Base-by-base conservation (phyloP, 2,888 invertebrate genomes). In the Parnassius apollo region DNA sequence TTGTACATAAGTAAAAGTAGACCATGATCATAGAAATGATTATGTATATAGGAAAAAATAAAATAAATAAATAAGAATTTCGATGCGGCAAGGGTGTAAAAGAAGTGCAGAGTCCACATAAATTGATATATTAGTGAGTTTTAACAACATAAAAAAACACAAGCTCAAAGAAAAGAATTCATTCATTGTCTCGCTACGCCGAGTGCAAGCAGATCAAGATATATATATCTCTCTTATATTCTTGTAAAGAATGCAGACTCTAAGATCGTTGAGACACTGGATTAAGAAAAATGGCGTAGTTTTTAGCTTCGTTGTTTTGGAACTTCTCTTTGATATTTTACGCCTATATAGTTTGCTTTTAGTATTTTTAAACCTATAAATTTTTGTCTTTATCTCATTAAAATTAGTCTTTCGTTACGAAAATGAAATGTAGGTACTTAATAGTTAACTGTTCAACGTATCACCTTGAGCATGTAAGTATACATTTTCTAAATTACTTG, bases 161-260 rank as follows among this genome's bases (percentile, higher is more conserved):
- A 7, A 57, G 49, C 49, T 49, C 49, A 42, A 49, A 57, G 48
- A 49, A 57, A 57, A 57, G 42, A 45, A 57, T 42, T 35, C 49
- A 49, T 35, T 57, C 49, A 57, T 49, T 57, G 57, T 57, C 48
- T 49, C 42, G 57, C 57, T n/a, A 48, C 48, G 49, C n/a, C 11
- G 18, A 49, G 42, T 49, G 35, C 49, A 42, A 48, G 42, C 42
- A 57, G 57, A 57, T 57, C 42, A 1, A 49, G 42, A 57, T 49
- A 57, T 57, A 57, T 49, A 49, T 49, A 49, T 49, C 18, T 57
- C 42, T 13, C 42, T 57, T 49, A 11, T 57, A 48, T 57, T 42
- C 57, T 42, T 48, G 11, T 4, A 49, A 57, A 57, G 57, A 57
- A 13, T 48, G n/a, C 13, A 48, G 48, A 46, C n/a, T 11, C 56